Conservation (phyloP, 2,888 invertebrate genomes). For the Branchellion lobata region DNA sequence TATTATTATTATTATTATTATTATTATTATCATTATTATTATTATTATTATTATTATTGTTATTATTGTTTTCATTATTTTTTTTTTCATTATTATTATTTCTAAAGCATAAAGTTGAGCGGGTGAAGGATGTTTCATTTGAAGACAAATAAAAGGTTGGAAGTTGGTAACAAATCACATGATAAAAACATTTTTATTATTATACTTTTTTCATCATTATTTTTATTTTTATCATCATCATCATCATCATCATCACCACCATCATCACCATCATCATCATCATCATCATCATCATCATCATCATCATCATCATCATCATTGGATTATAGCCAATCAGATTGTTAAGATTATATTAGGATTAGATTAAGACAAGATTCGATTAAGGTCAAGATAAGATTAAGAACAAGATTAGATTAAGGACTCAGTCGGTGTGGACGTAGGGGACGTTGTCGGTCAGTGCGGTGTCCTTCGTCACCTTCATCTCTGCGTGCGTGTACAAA, state of each 20-base stretch:
- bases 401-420: neutral
- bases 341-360: too few relatives aligned
- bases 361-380: too few relatives aligned
- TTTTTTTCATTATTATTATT: too few relatives aligned
- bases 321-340: too few relatives aligned
- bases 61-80: neutral
- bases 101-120: too few relatives aligned
- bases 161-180: too few relatives aligned
- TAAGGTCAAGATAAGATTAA: neutral
- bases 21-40: neutral
- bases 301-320: neutral
- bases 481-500: neutral
- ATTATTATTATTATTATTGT: constrained; percentile 13
- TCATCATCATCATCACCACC: constrained; percentile 1
- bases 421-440: neutral
- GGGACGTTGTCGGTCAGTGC: neutral
- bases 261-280: constrained; percentile 17
- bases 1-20: too few relatives aligned
- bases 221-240: neutral
- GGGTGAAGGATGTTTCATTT: too few relatives aligned
- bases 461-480: neutral
- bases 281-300: constrained; percentile 11
- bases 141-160: too few relatives aligned
- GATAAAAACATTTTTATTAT: neutral
- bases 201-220: neutral